Conservation (phyloP, 2,888 invertebrate genomes). For the Coenonympha arcania region DNA sequence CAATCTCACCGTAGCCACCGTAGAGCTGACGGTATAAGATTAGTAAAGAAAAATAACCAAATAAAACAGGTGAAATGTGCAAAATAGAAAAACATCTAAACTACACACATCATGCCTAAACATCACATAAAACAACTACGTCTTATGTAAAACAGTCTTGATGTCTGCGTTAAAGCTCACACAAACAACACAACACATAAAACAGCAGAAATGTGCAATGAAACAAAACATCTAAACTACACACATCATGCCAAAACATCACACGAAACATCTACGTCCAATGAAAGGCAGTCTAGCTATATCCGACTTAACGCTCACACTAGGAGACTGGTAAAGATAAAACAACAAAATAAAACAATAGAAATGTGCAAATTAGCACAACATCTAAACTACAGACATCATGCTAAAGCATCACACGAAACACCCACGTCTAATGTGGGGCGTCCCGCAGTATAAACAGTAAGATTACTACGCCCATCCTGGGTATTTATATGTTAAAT, state of each 20-base stretch:
- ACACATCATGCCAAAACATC: not conserved
- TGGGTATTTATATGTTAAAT: no score
- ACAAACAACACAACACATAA: conserved; percentile 37
- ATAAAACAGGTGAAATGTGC: conserved; percentile 3
- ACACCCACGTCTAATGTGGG: conserved; percentile 87
- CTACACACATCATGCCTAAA: not conserved
- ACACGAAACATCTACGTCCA: not conserved
- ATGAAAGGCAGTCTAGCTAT: not conserved
- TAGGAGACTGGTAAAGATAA: conserved; percentile 59
- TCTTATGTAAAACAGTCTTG: conserved; percentile 33
- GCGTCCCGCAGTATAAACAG: no score
- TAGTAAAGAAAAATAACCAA: conserved; percentile 71
- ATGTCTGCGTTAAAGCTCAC: conserved; percentile 92
- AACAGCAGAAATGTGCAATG: not conserved
- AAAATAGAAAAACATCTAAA: not conserved
- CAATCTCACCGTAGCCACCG: conserved; percentile 78
- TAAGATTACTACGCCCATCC: no score
- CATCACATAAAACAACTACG: not conserved
- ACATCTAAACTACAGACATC: conserved; percentile 2
- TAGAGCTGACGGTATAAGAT: conserved; percentile 93
- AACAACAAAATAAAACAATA: not conserved
- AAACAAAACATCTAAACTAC: not conserved
- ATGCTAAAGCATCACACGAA: not conserved
- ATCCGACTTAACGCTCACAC: conserved; percentile 93
- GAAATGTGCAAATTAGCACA: conserved; percentile 2